Evolutionary conservation across 2,113 vertebrate species (phyloP).

Genomic region (Urocitellus parryii): DNA sequence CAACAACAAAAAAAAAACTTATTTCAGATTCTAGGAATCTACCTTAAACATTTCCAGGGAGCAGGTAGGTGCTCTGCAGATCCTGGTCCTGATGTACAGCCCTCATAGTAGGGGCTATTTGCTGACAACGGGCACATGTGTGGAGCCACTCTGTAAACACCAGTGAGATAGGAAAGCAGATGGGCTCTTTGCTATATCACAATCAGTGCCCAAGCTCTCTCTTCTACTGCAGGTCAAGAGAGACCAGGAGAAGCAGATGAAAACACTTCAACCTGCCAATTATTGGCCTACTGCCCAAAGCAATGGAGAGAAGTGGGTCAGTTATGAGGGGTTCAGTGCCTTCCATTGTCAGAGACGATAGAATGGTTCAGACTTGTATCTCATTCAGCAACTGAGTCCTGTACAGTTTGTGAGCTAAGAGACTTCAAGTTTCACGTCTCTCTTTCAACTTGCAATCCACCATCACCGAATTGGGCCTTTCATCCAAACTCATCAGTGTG

Average conservation of each 20-base stretch:
- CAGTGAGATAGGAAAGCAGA: neutral
- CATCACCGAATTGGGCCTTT: neutral
- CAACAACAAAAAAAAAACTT: neutral
- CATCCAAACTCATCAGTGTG: neutral
- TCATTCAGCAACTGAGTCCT: neutral
- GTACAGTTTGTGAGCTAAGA: neutral
- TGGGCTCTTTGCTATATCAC: neutral
- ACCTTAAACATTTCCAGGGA: neutral
- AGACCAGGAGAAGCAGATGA: neutral
- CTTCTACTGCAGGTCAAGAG: neutral
- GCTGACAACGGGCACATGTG: neutral
- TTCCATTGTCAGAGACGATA: neutral
- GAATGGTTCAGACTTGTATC: neutral
- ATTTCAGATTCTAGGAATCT: constrained; percentile 59
- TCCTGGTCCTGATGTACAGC: neutral
- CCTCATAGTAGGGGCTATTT: neutral
- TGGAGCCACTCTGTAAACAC: neutral
- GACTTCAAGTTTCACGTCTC: neutral
- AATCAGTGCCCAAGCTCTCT: neutral
- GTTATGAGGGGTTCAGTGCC: no score
- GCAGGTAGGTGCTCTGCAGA: neutral
- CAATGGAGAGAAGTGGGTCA: neutral
- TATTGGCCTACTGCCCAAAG: neutral
- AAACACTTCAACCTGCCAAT: neutral
- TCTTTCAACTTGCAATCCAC: neutral